Base-by-base conservation (phyloP, 2,888 invertebrate species). In the Drosophila kokeensis region DNA sequence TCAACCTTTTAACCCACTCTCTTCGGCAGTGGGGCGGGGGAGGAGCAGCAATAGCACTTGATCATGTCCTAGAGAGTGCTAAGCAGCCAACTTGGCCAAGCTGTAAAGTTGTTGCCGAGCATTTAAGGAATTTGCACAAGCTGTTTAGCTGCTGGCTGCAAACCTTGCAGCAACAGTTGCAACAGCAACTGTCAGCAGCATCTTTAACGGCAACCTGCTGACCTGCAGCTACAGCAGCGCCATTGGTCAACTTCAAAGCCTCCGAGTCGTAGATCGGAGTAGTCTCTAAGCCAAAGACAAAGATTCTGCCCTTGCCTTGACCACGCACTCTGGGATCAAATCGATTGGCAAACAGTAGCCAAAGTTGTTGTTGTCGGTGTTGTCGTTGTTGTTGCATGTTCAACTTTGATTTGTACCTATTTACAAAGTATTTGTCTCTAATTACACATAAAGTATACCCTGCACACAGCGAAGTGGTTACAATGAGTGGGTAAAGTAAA, bases 101-200 rank as follows among this genome's bases (percentile, higher is more conserved):
- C 59, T 76, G 66, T 66, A 62, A 52, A 62, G 68, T 55, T 76
- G 66, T 69, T 70, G 62, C 57, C 72, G 77, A 81, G 83, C 87
- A 91, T 91, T 90, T 83, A 68, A 87, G 86, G 91, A 91, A 91
- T 91, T 90, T 91, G 82, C 82, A 89, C 89, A 89, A 90, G 90
- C 76, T 91, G 89, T 90, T 79, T 83, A 61, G 68, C 68, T 42
- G 68, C 70, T 72, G 81, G 79, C 86, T 81, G 82, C 76, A 62
- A 13, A 62, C 73, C 57, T 61, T n/a, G 68, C 66, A 34, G 76
- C 24, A 29, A 18, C 29, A 38, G 11, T 34, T 32, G 49, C 75
- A 68, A 65, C 79, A 66, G 62, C 74, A 71, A 73, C 72, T 74
- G 81, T 69, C 74, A 71, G 50, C 66, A 62, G 60, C 69, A 63